Conservation (phyloP, 2,797 vertebrate species). For the Scomberomorus guttatus region DNA sequence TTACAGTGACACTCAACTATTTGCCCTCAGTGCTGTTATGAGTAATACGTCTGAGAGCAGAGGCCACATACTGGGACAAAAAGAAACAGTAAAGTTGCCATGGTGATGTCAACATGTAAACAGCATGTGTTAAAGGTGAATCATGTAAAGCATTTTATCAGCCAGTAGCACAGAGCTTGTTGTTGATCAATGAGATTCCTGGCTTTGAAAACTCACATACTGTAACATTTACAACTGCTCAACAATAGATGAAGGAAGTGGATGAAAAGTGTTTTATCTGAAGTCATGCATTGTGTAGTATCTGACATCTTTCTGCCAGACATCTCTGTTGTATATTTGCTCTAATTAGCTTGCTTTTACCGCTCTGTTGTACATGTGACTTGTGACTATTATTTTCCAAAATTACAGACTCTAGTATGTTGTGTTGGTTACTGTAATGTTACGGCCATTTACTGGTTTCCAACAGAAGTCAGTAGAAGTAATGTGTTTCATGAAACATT, state of each 20-base stretch:
- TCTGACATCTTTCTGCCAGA: not conserved
- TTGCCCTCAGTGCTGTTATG: conserved; percentile 65
- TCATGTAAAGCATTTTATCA: conserved; percentile 14
- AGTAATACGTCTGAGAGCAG: conserved; percentile 70
- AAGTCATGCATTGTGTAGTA: not conserved
- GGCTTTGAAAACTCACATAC: conserved; percentile 7
- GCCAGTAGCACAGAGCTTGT: conserved; percentile 7
- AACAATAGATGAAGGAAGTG: not conserved
- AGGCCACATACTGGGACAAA: conserved; percentile 66
- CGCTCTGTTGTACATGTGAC: not conserved
- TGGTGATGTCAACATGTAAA: conserved; percentile 50
- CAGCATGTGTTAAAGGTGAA: conserved; percentile 29
- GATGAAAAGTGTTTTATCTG: not conserved
- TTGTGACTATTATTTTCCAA: not conserved
- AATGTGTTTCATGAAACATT: not conserved
- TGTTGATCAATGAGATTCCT: conserved; percentile 22
- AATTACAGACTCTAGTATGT: not conserved
- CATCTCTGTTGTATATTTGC: not conserved
- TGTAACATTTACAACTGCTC: not conserved
- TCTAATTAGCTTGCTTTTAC: not conserved
- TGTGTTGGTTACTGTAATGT: conserved; percentile 2
- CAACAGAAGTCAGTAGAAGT: conserved; percentile 5
- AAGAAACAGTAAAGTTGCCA: conserved; percentile 61
- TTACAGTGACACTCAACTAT: conserved; percentile 75
- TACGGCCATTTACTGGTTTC: not conserved